Conservation (phyloP, 2,113 vertebrate genomes). For the Rhinolophus sinicus region DNA sequence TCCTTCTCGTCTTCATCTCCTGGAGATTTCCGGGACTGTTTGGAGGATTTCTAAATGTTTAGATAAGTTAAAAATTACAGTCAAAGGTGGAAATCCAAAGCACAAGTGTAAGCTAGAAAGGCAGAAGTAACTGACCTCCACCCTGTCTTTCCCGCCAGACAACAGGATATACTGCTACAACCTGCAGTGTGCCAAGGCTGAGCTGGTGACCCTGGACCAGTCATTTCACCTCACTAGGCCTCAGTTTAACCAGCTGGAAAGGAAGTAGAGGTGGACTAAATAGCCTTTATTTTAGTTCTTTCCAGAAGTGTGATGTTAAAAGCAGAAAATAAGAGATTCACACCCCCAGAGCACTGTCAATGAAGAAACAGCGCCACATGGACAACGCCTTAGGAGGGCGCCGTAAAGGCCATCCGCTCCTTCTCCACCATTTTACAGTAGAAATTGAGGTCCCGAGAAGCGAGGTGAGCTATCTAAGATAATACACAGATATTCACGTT, state of each 20-base stretch:
- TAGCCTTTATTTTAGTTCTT: background rate
- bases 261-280: background rate
- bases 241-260: background rate
- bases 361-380: background rate
- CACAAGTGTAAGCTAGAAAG: background rate
- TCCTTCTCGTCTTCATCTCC: slow-evolving; percentile 95
- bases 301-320: background rate
- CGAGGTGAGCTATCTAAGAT: background rate
- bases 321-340: background rate
- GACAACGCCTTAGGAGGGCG: background rate
- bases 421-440: background rate
- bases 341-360: background rate
- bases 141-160: background rate
- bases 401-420: background rate
- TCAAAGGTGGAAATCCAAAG: slow-evolving; percentile 45
- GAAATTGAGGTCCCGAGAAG: background rate
- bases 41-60: slow-evolving; percentile 92
- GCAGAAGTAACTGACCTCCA: background rate
- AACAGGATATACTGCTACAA: background rate
- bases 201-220: background rate
- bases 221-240: background rate
- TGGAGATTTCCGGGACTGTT: slow-evolving; percentile 95
- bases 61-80: slow-evolving; percentile 68
- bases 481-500: slow-evolving; percentile 51
- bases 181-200: background rate